A percentile compares a stretch with the other conserved stretches of the same genome.
phyloP scores from a whole-genome alignment of 2,797 vertebrate species.

The Gymnothorax reevesii region DNA sequence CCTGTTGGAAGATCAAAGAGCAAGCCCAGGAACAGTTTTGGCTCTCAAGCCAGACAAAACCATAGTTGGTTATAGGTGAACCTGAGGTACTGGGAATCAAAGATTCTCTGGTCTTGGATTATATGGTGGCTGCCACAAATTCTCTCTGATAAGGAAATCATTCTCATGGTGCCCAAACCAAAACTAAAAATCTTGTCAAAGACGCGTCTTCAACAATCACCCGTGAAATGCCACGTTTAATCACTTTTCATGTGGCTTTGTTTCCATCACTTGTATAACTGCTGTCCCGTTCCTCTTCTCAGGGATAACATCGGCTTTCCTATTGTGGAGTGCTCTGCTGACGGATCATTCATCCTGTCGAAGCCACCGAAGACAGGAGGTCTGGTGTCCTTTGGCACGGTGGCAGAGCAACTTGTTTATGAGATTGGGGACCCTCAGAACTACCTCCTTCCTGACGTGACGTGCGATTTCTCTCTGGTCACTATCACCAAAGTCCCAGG shows the following conservation, averaged over 20 bases:
- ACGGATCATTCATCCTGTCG: constrained; percentile 78
- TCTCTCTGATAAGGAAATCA: too few species aligned
- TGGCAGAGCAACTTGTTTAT: constrained; percentile 83
- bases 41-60: too few species aligned
- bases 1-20: too few species aligned
- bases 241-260: neutral
- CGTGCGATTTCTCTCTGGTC: constrained; percentile 83
- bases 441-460: constrained; percentile 84
- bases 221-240: too few species aligned
- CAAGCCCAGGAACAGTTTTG: too few species aligned
- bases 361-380: constrained; percentile 79
- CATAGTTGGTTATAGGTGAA: too few species aligned
- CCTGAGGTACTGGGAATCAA: too few species aligned
- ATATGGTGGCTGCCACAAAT: too few species aligned
- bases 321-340: constrained; percentile 74
- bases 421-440: constrained; percentile 78
- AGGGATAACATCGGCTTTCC: constrained; percentile 88
- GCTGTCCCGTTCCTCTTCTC: neutral
- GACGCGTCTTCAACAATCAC: too few species aligned
- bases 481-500: constrained; percentile 79
- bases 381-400: constrained; percentile 79
- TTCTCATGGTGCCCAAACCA: too few species aligned
- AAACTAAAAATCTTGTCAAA: too few species aligned
- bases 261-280: neutral
- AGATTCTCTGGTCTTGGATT: too few species aligned